Evolutionary conservation across 2,888 invertebrate genomes (phyloP).

Genomic region (Erebia aethiops): DNA sequence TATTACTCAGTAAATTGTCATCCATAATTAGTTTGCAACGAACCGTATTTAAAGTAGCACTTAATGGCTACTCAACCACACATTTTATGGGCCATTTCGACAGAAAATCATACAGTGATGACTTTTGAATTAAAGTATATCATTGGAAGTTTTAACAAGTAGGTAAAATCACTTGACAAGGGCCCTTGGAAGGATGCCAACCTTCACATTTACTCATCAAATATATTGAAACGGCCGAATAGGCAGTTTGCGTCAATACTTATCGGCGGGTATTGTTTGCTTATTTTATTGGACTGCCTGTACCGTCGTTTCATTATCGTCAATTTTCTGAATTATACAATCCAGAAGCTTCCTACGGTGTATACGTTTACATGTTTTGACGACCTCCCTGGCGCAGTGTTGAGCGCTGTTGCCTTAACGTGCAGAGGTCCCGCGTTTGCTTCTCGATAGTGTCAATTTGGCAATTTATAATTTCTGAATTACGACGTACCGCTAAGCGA

Average conservation of each 20-base stretch:
- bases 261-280: conserved; percentile 1
- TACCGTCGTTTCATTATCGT: conserved; percentile 18
- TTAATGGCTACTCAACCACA: conserved; percentile 48
- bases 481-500: too few species aligned
- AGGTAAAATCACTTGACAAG: conserved; percentile 27
- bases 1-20: conserved; percentile 26
- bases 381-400: too few species aligned
- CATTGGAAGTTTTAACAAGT: conserved; percentile 32
- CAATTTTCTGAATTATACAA: conserved; percentile 19
- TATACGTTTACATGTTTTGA: not conserved
- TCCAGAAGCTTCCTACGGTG: not conserved
- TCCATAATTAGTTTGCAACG: conserved; percentile 46
- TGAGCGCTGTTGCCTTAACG: too few species aligned
- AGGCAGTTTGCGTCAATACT: conserved; percentile 15
- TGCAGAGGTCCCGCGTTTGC: too few species aligned
- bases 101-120: conserved; percentile 46
- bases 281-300: conserved; percentile 3
- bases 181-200: conserved; percentile 28
- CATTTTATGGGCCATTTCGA: conserved; percentile 48
- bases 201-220: conserved; percentile 32
- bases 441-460: too few species aligned
- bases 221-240: conserved; percentile 3
- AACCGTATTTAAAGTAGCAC: conserved; percentile 42
- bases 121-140: conserved; percentile 44
- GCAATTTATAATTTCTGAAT: too few species aligned